Percentiles rank a stretch among this genome's conserved stretches.
Conservation (phyloP, 2,113 vertebrate genomes). For the Phoenicopterus ruber region DNA sequence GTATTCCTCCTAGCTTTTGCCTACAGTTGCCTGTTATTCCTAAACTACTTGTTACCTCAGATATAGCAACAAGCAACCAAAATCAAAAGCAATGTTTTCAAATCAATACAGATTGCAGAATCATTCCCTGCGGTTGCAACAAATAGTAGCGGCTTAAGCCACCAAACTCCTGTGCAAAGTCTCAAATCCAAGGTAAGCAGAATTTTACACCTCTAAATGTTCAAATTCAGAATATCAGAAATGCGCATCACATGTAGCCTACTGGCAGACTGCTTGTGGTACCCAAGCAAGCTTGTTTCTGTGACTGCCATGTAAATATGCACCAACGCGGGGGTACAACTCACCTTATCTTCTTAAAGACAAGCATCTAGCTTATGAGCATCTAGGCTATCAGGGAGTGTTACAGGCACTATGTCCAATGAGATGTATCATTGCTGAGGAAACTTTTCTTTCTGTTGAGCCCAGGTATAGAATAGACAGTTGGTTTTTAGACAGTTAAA, state of each 20-base stretch:
- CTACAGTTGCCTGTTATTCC: neutral
- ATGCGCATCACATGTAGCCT: neutral
- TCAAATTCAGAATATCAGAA: neutral
- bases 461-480: neutral
- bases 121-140: neutral
- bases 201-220: neutral
- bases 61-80: neutral
- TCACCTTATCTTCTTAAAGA: neutral
- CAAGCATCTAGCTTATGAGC: neutral
- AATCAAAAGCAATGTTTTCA: neutral
- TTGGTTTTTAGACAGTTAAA: neutral
- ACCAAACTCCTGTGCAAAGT: neutral
- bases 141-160: neutral
- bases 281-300: neutral
- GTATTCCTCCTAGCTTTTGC: neutral
- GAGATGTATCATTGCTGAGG: neutral
- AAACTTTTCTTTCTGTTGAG: neutral
- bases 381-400: neutral
- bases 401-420: neutral
- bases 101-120: neutral
- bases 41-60: neutral
- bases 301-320: neutral
- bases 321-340: fast-evolving
- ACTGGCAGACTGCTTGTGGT: neutral
- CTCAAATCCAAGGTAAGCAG: neutral